A percentile compares a stretch with the other conserved stretches of the same genome.
phyloP scores from a whole-genome alignment of 2,113 vertebrate genomes.

The Eulacestoma nigropectus region DNA sequence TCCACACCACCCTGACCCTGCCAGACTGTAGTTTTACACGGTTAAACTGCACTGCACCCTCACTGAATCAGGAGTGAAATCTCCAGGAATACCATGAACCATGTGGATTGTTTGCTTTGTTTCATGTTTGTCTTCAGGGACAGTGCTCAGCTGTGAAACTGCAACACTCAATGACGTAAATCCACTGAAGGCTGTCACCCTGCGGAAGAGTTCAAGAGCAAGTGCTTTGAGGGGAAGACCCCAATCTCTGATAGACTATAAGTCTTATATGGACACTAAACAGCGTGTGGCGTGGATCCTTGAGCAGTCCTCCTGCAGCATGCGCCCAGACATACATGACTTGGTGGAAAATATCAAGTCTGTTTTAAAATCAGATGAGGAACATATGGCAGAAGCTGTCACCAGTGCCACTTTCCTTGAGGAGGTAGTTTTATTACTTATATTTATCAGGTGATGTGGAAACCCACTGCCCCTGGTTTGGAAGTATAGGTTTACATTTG shows the following conservation, averaged over 20 bases:
- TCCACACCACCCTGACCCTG: not conserved
- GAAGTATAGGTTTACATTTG: not conserved
- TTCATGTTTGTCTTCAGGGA: slow-evolving; percentile 32
- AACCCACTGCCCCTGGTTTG: not conserved
- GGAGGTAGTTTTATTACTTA: slow-evolving; percentile 62
- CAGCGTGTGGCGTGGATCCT: slow-evolving; percentile 75
- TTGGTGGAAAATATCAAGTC: slow-evolving; percentile 81
- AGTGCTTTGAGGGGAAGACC: slow-evolving; percentile 63
- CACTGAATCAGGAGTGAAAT: not conserved
- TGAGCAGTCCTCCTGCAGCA: slow-evolving; percentile 75
- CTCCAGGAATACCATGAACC: not conserved
- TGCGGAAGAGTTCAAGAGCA: slow-evolving; percentile 38
- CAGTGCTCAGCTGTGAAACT: slow-evolving; percentile 69
- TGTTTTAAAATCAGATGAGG: slow-evolving; percentile 83
- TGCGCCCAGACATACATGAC: slow-evolving; percentile 77
- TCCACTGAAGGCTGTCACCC: slow-evolving; percentile 50
- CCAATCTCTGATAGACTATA: slow-evolving; percentile 78
- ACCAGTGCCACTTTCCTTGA: slow-evolving; percentile 81
- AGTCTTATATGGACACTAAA: slow-evolving; percentile 82
- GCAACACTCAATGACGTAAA: slow-evolving; percentile 69
- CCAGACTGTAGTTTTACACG: not conserved
- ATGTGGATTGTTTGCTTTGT: not conserved
- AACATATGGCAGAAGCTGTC: slow-evolving; percentile 83
- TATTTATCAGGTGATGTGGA: not conserved
- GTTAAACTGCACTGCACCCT: not conserved